Percentiles rank a stretch among this genome's conserved stretches.
Conservation (phyloP, 1,140 invertebrate species). For the Cydia pomonella region DNA sequence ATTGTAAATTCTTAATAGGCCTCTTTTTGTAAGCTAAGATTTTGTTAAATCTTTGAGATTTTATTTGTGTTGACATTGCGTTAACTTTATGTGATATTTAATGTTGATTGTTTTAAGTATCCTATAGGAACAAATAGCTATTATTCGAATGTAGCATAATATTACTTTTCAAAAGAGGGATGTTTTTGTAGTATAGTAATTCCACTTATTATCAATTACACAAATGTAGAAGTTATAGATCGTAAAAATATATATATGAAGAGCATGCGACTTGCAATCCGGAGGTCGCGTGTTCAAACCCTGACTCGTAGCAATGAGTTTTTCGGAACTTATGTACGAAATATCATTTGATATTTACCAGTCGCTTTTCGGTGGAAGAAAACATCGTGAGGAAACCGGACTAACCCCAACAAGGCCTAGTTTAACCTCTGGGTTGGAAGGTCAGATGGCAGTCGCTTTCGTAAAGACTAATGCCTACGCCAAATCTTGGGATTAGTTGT, state of each 20-base stretch:
- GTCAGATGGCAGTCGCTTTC: too few species aligned
- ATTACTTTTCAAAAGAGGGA: slow-evolving; percentile 39
- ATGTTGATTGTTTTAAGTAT: slow-evolving; percentile 25
- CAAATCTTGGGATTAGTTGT: too few species aligned
- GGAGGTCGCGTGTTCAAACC: too few species aligned
- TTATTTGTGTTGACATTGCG: slow-evolving; percentile 28
- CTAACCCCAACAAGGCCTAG: too few species aligned
- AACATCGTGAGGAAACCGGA: too few species aligned
- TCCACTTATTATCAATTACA: slow-evolving; percentile 57
- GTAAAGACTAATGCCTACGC: too few species aligned
- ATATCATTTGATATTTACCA: too few species aligned
- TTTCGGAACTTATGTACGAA: too few species aligned
- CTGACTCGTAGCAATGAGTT: too few species aligned
- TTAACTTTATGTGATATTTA: slow-evolving; percentile 18
- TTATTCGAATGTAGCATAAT: slow-evolving; percentile 31
- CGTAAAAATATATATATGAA: slow-evolving; percentile 49
- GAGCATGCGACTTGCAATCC: too few species aligned
- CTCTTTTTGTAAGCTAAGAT: slow-evolving; percentile 1
- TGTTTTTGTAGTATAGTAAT: slow-evolving; percentile 53
- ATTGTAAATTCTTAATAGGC: neutral
- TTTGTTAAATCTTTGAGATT: slow-evolving; percentile 12
- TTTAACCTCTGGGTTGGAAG: too few species aligned
- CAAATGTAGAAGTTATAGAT: slow-evolving; percentile 53
- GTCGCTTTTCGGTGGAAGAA: too few species aligned
- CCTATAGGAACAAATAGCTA: slow-evolving; percentile 33